These are phyloP conservation scores for Drosophila mayri DNA, from an alignment of 1,140 invertebrate species.

Conservation along the genomic window DNA sequence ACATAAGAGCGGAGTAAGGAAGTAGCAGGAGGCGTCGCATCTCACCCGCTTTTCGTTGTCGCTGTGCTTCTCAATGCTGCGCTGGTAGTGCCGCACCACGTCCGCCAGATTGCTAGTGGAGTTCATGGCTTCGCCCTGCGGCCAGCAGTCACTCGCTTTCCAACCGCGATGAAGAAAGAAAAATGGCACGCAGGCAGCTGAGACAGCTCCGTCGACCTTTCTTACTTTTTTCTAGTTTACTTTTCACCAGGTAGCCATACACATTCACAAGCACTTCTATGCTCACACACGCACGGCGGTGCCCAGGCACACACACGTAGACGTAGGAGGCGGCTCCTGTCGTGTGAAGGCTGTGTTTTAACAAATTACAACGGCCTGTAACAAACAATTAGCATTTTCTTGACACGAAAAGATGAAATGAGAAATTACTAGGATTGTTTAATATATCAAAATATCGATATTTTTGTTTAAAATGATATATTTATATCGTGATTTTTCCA, in stretches of 20 bases:
- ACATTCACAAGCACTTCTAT: slow-evolving; percentile 8
- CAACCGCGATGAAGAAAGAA: slow-evolving; percentile 19
- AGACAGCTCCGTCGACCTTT: slow-evolving; percentile 41
- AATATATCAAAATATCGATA: too few species aligned
- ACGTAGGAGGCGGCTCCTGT: slow-evolving; percentile 10
- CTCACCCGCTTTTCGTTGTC: slow-evolving; percentile 88
- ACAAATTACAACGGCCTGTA: slow-evolving; percentile 3
- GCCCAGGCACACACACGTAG: slow-evolving; percentile 9
- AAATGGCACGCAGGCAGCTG: slow-evolving; percentile 70
- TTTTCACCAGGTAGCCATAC: slow-evolving; percentile 21
- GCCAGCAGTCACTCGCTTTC: slow-evolving; percentile 6
- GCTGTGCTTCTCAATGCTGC: slow-evolving; percentile 87
- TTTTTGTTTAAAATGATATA: too few species aligned
- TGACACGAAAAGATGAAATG: slow-evolving; percentile 26
- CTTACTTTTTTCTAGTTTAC: slow-evolving; percentile 8
- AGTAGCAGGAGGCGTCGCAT: slow-evolving; percentile 21
- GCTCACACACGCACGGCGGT: slow-evolving; percentile 5
- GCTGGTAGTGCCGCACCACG: slow-evolving; percentile 87
- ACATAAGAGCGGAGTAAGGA: not conserved
- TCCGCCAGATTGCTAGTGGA: slow-evolving; percentile 73
- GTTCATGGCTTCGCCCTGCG: slow-evolving; percentile 47
- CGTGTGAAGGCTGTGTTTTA: slow-evolving; percentile 1
- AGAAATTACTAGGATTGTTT: slow-evolving; percentile 50
- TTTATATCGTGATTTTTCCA: too few species aligned
- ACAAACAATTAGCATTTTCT: slow-evolving; percentile 26